Conservation (phyloP, 1,140 invertebrate genomes). For the Penaeus vannamei region DNA sequence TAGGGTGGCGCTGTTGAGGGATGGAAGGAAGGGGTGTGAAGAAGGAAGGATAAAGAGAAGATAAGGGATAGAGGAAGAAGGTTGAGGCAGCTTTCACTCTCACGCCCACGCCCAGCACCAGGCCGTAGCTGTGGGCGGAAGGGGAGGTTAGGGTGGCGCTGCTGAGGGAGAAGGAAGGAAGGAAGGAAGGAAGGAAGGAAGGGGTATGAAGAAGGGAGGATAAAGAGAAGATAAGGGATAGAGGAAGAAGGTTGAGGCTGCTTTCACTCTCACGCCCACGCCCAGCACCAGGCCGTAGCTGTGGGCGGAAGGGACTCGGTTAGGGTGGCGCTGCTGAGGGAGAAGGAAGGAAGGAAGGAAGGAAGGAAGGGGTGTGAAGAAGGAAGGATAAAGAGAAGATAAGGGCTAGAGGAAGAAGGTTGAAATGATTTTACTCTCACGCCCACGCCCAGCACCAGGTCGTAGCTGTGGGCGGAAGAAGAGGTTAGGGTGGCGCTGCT, state of each 20-base stretch:
- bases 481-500: too few relatives aligned
- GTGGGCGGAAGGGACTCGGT: not conserved
- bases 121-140: slow-evolving; percentile 75
- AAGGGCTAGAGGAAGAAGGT: too few relatives aligned
- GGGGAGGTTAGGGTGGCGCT: not conserved
- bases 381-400: not conserved
- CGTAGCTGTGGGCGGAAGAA: too few relatives aligned
- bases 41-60: not conserved
- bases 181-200: too few relatives aligned
- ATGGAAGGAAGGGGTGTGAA: not conserved
- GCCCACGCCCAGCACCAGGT: too few relatives aligned
- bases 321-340: not conserved
- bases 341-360: not conserved
- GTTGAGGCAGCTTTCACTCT: slow-evolving; percentile 71
- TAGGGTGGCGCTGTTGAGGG: not conserved
- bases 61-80: not conserved
- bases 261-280: slow-evolving; percentile 82
- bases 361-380: not conserved
- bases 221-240: not conserved
- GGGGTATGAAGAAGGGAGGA: not conserved
- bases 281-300: slow-evolving; percentile 84
- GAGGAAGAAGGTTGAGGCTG: not conserved
- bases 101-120: slow-evolving; percentile 85
- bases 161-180: too few relatives aligned
- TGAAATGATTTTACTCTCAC: too few relatives aligned